Percentiles rank a stretch among this genome's conserved stretches.
Evolutionary conservation across 2,888 invertebrate genomes (phyloP).

Genomic region (Ochropleura plecta): DNA sequence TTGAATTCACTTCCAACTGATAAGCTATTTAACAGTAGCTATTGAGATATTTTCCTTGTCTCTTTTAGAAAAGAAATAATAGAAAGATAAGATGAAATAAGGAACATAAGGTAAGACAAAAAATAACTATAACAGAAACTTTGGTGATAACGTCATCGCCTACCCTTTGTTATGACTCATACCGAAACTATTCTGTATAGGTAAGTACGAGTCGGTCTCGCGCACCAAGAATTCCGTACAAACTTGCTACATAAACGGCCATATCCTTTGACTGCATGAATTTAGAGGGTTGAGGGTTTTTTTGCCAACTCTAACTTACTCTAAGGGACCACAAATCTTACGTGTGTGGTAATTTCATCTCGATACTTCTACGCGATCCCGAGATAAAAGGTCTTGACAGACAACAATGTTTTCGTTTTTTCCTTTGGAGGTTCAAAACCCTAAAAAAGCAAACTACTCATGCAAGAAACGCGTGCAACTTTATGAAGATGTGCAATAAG

Average conservation of each 20-base stretch:
- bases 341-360: no score
- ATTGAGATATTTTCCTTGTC: neutral
- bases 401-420: no score
- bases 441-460: constrained; percentile 68
- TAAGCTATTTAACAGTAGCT: neutral
- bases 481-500: constrained; percentile 75
- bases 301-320: no score
- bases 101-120: neutral
- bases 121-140: neutral
- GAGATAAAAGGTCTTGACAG: no score
- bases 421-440: constrained; percentile 47
- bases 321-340: no score
- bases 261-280: no score
- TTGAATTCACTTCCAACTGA: neutral
- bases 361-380: no score
- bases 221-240: no score
- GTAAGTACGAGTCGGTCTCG: no score
- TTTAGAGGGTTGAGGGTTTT: no score
- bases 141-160: constrained; percentile 51
- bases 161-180: constrained; percentile 51
- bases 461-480: constrained; percentile 80
- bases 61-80: constrained; percentile 11
- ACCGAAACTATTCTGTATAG: constrained; percentile 38
- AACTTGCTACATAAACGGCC: no score
- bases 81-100: constrained; percentile 35